Base-by-base conservation (phyloP, 2,113 vertebrate species). In the Gnathonemus echidnorhynchus region DNA sequence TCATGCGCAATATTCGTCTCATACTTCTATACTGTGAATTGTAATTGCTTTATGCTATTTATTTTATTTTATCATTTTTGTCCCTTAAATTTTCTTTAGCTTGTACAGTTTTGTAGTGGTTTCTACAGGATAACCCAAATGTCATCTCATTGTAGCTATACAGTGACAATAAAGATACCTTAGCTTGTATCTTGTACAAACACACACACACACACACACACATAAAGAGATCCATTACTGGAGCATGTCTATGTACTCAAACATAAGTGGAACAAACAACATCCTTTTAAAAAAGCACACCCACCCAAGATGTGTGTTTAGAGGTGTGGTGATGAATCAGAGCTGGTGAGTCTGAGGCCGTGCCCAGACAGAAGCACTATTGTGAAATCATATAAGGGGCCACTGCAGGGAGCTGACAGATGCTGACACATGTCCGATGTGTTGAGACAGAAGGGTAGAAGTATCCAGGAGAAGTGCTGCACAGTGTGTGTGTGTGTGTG, bases 251-350 rank as follows among this genome's bases (percentile, higher is more conserved):
- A 52, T 53, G 24, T 19, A 15, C 7, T 45, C 53, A 70, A 58
- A 62, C 56, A 27, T 24, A 10, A 15, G 13, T 35, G 90, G 88
- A 52, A 42, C 77, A 56, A 45, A 83, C 27, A 56, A 45, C 74
- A 52, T 66, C 19, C 70, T 39, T 89, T 58, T 90, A 48, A 90
- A 42, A 50, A 58, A 46, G 42, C 80, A 48, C 58, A 88, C 42
- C 17, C 52, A 53, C 42, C 17, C 15, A 53, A 53, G 46, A 31
- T 19, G 2, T 19, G 31, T 42, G 62, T 17, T 53, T 8, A 46
- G 21, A 45, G n/a, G 83, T 70, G 84, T 39, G 52, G 31, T 4
- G 27, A 42, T 80, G 70, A 80, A 27, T 77, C 88, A 89, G 46
- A 27, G 56, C 21, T 74, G 39, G n/a, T 13, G 77, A 83, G 80